Evolutionary conservation across 2,888 invertebrate genomes (phyloP), one percentile per base, ranked within the genome.

Genomic region (Tryphoninae sp.): DNA sequence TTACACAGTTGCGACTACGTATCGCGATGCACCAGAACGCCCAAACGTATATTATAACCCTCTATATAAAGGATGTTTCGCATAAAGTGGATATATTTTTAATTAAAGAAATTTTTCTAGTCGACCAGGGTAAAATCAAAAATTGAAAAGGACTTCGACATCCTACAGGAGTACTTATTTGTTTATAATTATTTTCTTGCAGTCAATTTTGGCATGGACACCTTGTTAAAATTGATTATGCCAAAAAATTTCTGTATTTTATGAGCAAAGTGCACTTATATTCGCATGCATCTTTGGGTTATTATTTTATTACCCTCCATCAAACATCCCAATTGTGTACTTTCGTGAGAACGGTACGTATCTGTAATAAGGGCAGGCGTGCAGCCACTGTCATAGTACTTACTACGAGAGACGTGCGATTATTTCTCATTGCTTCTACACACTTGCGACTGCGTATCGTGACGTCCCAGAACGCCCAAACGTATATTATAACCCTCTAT

Each of bases 201-300:
- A 45, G 13, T 45, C 11, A 45, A 9, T 45, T 1, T 45, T 2
- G 13, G 45, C 9, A 45, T 45, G 2, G 13, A 13, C 11, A 13
- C 13, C 45, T 1, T 7, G 4, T 3, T 2, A 45, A 45, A 45
- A 45, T 13, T 45, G 4, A 33, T 33, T 6, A 9, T 13, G 55
- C 11, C 16, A 19, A 16, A 16, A n/a, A 55, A 55, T 53, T n/a
- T 0, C 2, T n/a, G 19, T 1, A n/a, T 53, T 53, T 53, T 16
- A 2, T 53, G 16, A 13, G 53, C 7, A 19, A 53, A 19, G 51
- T 67, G 51, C 58, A 68, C 0, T 6, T 6, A 33, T 33, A 33
- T 33, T 77, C 61, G 23, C 58, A 53, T 64, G 79, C 55, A 62
- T 49, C 42, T 59, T 40, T 16, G 23, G 40, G 55, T 55, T 77